Percentiles rank a stretch among this genome's conserved stretches.
Conservation (phyloP, 92 coral and sea anemone species). For the Phymanthus crucifer region DNA sequence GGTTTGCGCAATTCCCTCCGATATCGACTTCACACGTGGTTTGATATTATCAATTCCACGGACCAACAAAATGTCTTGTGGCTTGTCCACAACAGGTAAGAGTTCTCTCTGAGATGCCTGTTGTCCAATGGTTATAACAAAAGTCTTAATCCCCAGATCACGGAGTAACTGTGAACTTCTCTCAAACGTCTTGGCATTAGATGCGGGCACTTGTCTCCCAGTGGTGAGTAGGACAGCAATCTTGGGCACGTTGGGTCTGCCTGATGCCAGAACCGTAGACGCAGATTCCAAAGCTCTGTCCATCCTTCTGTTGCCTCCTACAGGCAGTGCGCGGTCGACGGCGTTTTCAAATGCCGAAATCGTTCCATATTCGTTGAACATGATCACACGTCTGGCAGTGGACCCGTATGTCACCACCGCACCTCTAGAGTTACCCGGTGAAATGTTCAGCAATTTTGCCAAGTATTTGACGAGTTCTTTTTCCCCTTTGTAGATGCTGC, state of each 20-base stretch:
- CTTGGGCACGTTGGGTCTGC: conserved; percentile 74
- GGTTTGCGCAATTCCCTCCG: conserved; percentile 18
- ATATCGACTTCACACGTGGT: conserved; percentile 23
- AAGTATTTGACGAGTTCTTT: conserved; percentile 57
- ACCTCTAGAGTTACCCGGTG: conserved; percentile 62
- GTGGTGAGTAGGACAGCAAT: conserved; percentile 67
- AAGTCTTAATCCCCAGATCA: conserved; percentile 43
- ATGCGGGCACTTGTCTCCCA: conserved; percentile 46
- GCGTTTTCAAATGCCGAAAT: conserved; percentile 27
- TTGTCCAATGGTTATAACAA: conserved; percentile 56
- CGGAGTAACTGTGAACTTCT: conserved; percentile 49
- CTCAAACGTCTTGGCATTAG: conserved; percentile 35
- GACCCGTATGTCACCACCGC: conserved; percentile 76
- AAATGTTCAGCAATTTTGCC: conserved; percentile 51
- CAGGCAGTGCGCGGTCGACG: conserved; percentile 37
- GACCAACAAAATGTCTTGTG: conserved; percentile 30
- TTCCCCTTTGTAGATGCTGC: conserved; percentile 43
- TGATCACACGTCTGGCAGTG: conserved; percentile 51
- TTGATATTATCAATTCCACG: conserved; percentile 38
- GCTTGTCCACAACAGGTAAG: conserved; percentile 30
- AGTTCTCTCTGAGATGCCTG: conserved; percentile 35
- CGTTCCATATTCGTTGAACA: conserved; percentile 41
- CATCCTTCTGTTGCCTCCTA: conserved; percentile 56
- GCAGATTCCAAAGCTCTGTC: conserved; percentile 69
- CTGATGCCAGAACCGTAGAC: conserved; percentile 41